Base-by-base conservation (phyloP, 2,888 invertebrate species). In the Lobophora halterata region DNA sequence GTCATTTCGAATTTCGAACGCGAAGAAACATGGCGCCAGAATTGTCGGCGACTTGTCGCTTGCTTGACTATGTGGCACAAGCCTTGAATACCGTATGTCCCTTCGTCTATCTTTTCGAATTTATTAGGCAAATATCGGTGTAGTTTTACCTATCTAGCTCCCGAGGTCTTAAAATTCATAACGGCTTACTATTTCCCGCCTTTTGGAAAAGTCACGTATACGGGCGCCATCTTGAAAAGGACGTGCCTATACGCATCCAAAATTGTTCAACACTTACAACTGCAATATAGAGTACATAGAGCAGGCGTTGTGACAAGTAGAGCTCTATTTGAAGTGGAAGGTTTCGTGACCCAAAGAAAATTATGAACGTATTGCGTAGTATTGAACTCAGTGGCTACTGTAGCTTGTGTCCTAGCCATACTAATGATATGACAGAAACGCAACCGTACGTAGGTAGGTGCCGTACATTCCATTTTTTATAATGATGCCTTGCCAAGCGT, bases 321-420 rank as follows among this genome's bases (percentile, higher is more conserved):
- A 44, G 79, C 49, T 74, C 79, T 53, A 17, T 10, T 13, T 66
- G 65, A 19, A 49, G 14, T 76, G 77, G 82, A 59, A 48, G 53
- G 74, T 71, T 72, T 71, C 71, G 58, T 81, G 79, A 79, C 79
- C 80, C 69, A 81, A 69, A 80, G 76, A 80, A 79, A 80, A 81
- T 80, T 78, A 78, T 80, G 75, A 78, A 78, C 73, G 69, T 76
- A 57, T 61, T 57, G 58, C 55, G 68, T 61, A 58, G 58, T 67
- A 72, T 77, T 65, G 62, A 63, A 79, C 76, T 72, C 61, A 64
- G 61, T 55, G 55, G 62, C 70, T 65, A 47, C 61, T 57, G 64
- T 3, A 14, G 3, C 5, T 14, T n/a, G n/a, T n/a, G n/a, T n/a
- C 11, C 5, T 8, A 17, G 5, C 21, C 9, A 3, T 2, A 27